Evolutionary conservation across 2,888 invertebrate species (phyloP).

Genomic region (Sinohyriopsis cumingii): DNA sequence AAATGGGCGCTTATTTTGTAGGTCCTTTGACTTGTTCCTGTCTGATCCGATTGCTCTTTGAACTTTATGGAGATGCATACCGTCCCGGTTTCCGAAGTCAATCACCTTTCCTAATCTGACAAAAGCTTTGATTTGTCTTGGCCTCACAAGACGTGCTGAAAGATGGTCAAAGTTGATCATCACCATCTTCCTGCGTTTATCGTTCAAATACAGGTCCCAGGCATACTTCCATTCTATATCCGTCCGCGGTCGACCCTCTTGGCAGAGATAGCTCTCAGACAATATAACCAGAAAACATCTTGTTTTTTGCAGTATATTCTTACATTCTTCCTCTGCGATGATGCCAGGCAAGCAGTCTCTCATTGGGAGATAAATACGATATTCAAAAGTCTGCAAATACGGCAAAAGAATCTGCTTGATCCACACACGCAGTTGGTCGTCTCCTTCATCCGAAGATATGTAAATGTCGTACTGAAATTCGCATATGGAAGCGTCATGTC

Average conservation of each 20-base stretch:
- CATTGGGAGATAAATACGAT: constrained; percentile 1
- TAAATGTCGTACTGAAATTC: too few species aligned
- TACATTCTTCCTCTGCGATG: constrained; percentile 1
- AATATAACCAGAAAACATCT: constrained; percentile 4
- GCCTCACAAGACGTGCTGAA: background rate
- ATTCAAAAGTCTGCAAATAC: background rate
- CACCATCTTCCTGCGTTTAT: constrained; percentile 4
- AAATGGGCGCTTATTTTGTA: too few species aligned
- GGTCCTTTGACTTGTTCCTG: too few species aligned
- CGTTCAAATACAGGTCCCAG: constrained; percentile 4
- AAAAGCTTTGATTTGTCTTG: constrained; percentile 4
- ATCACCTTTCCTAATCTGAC: constrained; percentile 3
- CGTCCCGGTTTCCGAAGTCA: constrained; percentile 6
- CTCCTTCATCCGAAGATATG: constrained; percentile 8
- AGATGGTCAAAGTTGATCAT: constrained; percentile 10
- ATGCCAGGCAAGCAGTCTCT: background rate
- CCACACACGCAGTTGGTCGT: constrained; percentile 2
- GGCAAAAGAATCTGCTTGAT: background rate
- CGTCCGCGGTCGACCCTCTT: background rate
- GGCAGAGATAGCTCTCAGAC: background rate
- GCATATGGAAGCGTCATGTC: too few species aligned
- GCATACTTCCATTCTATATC: background rate
- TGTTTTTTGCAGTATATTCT: background rate
- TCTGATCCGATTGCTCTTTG: too few species aligned
- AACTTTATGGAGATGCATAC: background rate